Evolutionary conservation across 2,797 vertebrate species (phyloP).

Genomic region (Dicrostonyx torquatus): DNA sequence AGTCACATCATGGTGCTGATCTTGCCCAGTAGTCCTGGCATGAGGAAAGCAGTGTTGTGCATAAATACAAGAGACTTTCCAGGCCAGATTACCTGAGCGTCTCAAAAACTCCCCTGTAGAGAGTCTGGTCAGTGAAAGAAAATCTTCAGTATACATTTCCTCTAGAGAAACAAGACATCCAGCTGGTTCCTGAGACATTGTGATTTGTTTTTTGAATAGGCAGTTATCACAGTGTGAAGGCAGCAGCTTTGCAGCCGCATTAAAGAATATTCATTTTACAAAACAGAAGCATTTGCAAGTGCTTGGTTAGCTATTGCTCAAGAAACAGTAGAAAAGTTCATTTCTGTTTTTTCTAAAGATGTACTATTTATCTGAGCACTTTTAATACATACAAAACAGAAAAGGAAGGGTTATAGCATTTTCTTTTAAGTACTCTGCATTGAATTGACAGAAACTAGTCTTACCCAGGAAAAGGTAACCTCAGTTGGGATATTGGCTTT

Average conservation of each 20-base stretch:
- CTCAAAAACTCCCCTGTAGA: not conserved
- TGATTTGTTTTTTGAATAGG: conserved; percentile 84
- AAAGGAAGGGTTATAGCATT: not conserved
- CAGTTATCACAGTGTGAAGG: conserved; percentile 95
- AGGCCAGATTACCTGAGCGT: not conserved
- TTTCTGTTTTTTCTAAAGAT: not conserved
- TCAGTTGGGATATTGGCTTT: not conserved
- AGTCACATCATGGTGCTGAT: not conserved
- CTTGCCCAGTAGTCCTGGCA: not conserved
- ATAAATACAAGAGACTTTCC: not conserved
- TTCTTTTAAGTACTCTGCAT: not conserved
- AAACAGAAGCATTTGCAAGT: conserved; percentile 91
- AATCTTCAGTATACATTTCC: not conserved
- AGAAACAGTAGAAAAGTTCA: conserved; percentile 91
- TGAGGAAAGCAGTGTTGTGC: no score
- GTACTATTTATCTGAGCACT: not conserved
- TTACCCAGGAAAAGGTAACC: not conserved
- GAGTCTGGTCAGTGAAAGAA: not conserved
- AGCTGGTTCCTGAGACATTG: not conserved
- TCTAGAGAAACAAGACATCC: not conserved
- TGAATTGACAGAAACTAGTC: not conserved
- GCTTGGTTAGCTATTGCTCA: conserved; percentile 91
- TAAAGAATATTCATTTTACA: conserved; percentile 91
- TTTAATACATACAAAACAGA: not conserved
- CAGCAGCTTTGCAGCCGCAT: conserved; percentile 90